Base-by-base conservation (phyloP, 2,797 vertebrate genomes). In the Rhinichthys osculus region DNA sequence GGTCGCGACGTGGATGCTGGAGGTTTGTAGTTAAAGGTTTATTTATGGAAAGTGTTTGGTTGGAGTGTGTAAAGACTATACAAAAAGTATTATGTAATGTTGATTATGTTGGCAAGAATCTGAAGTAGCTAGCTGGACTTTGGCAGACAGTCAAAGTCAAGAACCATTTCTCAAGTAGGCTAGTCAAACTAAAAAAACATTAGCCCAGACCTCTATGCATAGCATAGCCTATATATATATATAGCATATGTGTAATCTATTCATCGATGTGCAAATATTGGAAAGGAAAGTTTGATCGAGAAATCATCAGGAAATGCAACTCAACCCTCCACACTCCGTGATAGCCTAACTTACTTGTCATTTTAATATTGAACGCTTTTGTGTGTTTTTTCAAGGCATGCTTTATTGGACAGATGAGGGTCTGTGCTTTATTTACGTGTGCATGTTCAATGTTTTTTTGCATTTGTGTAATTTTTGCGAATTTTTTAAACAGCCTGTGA, bases 1-100 rank as follows among this genome's bases (percentile, higher is more conserved):
- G 95, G 95, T 99, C 90, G 97, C 98, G 89, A 96, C 95, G 90
- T 99, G 97, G 98, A 99, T 99, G 98, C 95, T 98, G 91, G 98
- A 99, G 98, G 98, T 99, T 96, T 91, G 97, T 88, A 33, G 27
- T 17, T 23, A 6, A 27, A 17, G 35, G 70, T 71, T 57, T 69
- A 44, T 42, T 38, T 23, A 8, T 23, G 27, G 13, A 38, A 74
- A 76, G 17, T 19, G 19, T 69, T 81, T 50, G 7, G 21, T 59
- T 40, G 9, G 17, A 59, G 52, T 23, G 47, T 66, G 40, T 80
- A 33, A 66, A 33, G 64, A 33, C 5, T 33, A 21, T 33, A 7
- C n/a, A 2, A 33, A 33, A 44, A 23, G 38, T 44, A 82, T 62
- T n/a, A 73, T 73, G 38, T 62, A 47, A 73, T 62, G 38, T 21